Evolutionary conservation across 2,888 invertebrate genomes (phyloP).

Genomic region (Deilephila porcellus): DNA sequence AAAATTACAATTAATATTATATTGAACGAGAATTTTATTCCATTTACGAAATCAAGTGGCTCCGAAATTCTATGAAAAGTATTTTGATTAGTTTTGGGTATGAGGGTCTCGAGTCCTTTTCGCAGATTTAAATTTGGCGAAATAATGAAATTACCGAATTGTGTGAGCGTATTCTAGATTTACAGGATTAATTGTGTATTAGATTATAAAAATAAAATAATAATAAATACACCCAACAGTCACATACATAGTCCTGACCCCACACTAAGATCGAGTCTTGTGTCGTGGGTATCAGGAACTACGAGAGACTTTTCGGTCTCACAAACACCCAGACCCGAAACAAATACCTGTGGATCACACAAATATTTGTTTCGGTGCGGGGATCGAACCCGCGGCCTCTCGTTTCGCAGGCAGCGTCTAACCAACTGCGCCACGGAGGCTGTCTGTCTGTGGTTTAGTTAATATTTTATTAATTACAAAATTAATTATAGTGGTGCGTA

Average conservation of each 20-base stretch:
- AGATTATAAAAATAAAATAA: too few species aligned
- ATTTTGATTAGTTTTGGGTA: conserved; percentile 16
- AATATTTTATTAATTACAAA: conserved; percentile 4
- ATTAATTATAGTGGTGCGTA: not conserved
- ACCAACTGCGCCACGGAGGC: too few species aligned
- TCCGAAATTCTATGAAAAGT: not conserved
- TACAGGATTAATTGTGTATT: not conserved
- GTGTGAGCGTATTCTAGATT: not conserved
- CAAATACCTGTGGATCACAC: too few species aligned
- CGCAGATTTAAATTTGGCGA: conserved; percentile 3
- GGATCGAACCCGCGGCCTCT: too few species aligned
- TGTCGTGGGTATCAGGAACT: too few species aligned
- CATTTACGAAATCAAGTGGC: conserved; percentile 10
- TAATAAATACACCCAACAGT: too few species aligned
- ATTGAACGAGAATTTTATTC: not conserved
- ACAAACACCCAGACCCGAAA: too few species aligned
- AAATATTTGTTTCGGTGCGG: too few species aligned
- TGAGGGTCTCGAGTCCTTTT: conserved; percentile 3
- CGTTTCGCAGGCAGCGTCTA: too few species aligned
- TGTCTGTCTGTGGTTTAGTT: conserved; percentile 4
- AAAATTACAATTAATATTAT: not conserved
- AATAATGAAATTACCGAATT: conserved; percentile 23
- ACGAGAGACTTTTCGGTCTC: too few species aligned
- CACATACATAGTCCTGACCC: too few species aligned
- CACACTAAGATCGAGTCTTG: too few species aligned